Evolutionary conservation across 1,140 invertebrate species (phyloP).

Genomic region (Brachionus manjavacas): DNA sequence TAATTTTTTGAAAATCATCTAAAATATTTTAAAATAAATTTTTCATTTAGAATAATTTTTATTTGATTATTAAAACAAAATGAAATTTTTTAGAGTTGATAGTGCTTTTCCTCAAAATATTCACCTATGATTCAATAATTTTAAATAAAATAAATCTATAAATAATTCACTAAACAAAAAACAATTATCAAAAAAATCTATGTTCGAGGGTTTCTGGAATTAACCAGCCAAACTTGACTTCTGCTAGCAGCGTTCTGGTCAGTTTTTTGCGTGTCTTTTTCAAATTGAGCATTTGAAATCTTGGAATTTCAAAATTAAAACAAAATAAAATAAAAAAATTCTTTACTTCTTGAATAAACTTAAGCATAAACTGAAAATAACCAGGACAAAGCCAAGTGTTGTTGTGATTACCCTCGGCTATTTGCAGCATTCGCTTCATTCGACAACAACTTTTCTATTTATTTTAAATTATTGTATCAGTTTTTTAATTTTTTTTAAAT

Average conservation of each 20-base stretch:
- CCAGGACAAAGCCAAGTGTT: constrained; percentile 33
- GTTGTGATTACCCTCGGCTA: constrained; percentile 33
- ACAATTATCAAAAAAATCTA: neutral
- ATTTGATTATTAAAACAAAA: neutral
- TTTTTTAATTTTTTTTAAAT: neutral
- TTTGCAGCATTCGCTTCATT: constrained; percentile 19
- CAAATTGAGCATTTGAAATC: neutral
- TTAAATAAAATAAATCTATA: neutral
- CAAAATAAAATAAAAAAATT: neutral
- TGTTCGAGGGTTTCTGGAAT: neutral
- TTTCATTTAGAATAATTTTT: neutral
- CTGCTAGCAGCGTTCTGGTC: neutral
- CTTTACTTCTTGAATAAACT: constrained; percentile 29
- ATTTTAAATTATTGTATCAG: neutral
- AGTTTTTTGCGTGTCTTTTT: neutral
- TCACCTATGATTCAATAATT: neutral
- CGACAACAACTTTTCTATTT: neutral
- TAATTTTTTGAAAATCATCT: neutral
- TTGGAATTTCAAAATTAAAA: neutral
- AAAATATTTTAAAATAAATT: neutral
- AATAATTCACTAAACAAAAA: constrained; percentile 3
- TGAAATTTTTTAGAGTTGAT: neutral
- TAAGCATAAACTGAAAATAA: constrained; percentile 38
- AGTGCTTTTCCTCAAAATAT: no score
- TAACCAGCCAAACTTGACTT: constrained; percentile 8